Evolutionary conservation across 2,797 vertebrate species (phyloP), one percentile per base, ranked within the genome.

Genomic region (Eleutherodactylus coqui): DNA sequence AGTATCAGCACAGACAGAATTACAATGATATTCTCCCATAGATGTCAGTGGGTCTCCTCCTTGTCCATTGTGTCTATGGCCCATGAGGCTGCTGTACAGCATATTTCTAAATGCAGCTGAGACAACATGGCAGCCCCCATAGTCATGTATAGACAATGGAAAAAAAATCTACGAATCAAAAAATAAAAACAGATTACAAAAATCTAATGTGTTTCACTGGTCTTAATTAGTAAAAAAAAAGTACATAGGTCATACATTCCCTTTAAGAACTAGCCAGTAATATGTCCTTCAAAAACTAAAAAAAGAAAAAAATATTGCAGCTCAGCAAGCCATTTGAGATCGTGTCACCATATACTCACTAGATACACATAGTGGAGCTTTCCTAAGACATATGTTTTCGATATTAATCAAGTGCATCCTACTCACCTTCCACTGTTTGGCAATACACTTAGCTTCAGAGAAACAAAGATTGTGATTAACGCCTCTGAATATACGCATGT

Each of bases 401-500:
- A 43, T 51, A 79, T 60, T 34, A 79, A 53, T 60, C 34, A 60
- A 60, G 51, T 43, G 53, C 34, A 79, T 79, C 36, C 76, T 79
- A 60, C 53, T 60, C 53, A 41, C 53, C 53, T 77, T 77, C 75
- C 36, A 55, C 32, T 4, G 5, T 55, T 77, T 77, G 75, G 69
- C 69, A 72, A 43, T 72, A 72, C 32, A 5, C 5, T 77, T 77
- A 77, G 75, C 49, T 38, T 19, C 16, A 77, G 17, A 77, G 75
- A 76, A 75, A 19, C 73, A 49, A 76, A 53, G 75, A 77, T 77
- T n/a, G 49, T 51, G 49, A 77, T 77, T 77, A 24, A 55, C 32
- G 38, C 49, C 49, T 77, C 29, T 24, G 75, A 77, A 77, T 43
- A 67, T 81, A 72, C 43, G 41, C 41, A 43, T 72, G 79, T 81